Conservation (phyloP, 2,888 invertebrate genomes). For the Cenopis cana region DNA sequence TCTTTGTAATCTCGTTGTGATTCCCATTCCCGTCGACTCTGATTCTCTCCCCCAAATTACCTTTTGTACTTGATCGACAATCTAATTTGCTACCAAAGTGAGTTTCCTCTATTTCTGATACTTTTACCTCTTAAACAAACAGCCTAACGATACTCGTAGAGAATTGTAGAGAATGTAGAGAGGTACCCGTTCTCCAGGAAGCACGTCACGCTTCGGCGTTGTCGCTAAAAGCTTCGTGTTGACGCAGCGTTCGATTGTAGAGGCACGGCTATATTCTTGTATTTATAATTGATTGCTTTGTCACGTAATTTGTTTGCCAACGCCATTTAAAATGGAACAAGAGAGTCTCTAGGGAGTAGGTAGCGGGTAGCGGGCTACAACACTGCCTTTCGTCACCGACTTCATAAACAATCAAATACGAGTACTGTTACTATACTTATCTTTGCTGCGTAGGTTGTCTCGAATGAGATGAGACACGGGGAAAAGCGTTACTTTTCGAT, state of each 20-base stretch:
- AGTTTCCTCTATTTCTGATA: constrained; percentile 66
- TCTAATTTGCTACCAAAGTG: constrained; percentile 74
- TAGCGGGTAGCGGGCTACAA: constrained; percentile 69
- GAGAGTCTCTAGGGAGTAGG: constrained; percentile 75
- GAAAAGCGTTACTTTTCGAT: too few species aligned
- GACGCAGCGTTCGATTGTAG: constrained; percentile 82
- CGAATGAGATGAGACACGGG: too few species aligned
- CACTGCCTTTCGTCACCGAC: constrained; percentile 73
- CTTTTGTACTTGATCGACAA: constrained; percentile 77
- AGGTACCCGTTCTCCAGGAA: constrained; percentile 64
- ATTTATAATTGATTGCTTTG: constrained; percentile 85
- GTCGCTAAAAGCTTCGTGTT: constrained; percentile 83
- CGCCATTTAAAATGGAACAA: constrained; percentile 63
- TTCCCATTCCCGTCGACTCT: constrained; percentile 74
- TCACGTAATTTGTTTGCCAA: constrained; percentile 84
- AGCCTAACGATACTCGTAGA: constrained; percentile 57
- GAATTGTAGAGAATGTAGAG: constrained; percentile 63
- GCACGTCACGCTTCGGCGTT: constrained; percentile 70
- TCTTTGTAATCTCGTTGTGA: constrained; percentile 80
- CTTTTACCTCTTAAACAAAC: constrained; percentile 62
- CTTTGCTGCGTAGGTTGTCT: too few species aligned
- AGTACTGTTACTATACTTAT: too few species aligned
- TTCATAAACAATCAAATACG: constrained; percentile 77
- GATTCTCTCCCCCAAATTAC: constrained; percentile 75
- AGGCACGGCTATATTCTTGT: constrained; percentile 76